phyloP scores from a whole-genome alignment of 2,113 vertebrate species.

The Cnemophilus loriae region DNA sequence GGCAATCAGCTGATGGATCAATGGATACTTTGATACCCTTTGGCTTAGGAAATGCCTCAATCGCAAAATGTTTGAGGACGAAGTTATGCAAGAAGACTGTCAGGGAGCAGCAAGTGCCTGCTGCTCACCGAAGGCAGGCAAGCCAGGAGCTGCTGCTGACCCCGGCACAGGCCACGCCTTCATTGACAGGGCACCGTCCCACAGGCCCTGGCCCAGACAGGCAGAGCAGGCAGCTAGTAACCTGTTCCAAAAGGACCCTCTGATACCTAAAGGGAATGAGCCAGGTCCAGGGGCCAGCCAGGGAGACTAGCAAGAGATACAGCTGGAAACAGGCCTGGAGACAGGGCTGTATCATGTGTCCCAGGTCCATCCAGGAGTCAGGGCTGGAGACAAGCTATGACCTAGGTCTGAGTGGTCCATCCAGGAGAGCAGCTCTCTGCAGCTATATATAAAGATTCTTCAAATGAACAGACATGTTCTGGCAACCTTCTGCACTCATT shows the following conservation, averaged over 20 bases:
- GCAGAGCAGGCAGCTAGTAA: neutral
- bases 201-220: neutral
- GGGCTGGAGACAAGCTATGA: neutral
- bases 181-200: accelerated
- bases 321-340: neutral
- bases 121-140: neutral
- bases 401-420: neutral
- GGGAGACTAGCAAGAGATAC: neutral
- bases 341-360: neutral
- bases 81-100: neutral
- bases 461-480: neutral
- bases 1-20: neutral
- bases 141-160: neutral
- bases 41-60: neutral
- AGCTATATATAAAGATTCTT: neutral
- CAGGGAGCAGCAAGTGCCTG: neutral
- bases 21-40: neutral
- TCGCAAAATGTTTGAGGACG: neutral
- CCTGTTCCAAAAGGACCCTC: neutral
- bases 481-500: neutral
- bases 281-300: neutral
- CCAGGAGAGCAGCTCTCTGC: neutral
- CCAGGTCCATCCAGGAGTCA: neutral
- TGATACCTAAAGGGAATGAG: neutral
- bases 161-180: neutral